Evolutionary conservation across 2,113 vertebrate species (phyloP).

Genomic region (Chionomys nivalis): DNA sequence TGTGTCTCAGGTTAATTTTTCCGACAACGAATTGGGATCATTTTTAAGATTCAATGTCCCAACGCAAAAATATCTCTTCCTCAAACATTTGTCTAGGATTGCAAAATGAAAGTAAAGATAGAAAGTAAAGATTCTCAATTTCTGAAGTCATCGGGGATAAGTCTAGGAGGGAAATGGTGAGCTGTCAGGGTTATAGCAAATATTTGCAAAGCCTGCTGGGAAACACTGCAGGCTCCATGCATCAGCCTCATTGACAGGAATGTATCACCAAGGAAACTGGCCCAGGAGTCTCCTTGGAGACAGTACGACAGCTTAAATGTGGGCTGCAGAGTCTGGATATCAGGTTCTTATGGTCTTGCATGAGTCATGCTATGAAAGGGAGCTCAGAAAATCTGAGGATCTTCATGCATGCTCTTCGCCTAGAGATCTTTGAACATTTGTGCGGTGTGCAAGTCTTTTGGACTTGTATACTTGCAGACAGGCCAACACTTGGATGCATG

Average conservation of each 20-base stretch:
- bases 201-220: neutral
- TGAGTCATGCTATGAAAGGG: neutral
- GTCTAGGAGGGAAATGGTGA: neutral
- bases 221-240: neutral
- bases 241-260: neutral
- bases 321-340: conserved; percentile 28
- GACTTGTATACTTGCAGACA: neutral
- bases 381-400: neutral
- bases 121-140: neutral
- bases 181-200: neutral
- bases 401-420: neutral
- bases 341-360: neutral
- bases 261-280: conserved; percentile 48
- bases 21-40: neutral
- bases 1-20: neutral
- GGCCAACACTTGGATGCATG: neutral
- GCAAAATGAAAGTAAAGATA: neutral
- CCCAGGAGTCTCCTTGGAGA: conserved; percentile 66
- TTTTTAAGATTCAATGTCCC: neutral
- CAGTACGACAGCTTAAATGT: neutral
- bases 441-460: neutral
- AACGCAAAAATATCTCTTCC: neutral
- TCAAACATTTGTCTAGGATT: conserved; percentile 11
- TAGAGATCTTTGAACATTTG: fast-evolving
- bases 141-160: neutral